Conservation (phyloP, 1,140 invertebrate species). For the Drosophila punjabiensis region DNA sequence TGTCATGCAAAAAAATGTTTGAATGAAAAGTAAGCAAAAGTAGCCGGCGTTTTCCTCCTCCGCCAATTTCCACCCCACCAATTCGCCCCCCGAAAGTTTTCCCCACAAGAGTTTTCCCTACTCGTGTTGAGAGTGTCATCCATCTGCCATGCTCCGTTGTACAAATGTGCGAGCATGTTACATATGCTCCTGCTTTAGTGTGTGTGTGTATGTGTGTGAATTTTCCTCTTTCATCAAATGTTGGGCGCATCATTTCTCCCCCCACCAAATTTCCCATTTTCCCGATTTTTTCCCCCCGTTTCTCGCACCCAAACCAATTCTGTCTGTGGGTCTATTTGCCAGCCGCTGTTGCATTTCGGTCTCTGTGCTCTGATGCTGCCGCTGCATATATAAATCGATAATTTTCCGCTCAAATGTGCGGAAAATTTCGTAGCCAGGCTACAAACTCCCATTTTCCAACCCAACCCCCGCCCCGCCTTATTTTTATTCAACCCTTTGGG, state of each 20-base stretch:
- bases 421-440: constrained; percentile 76
- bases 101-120: constrained; percentile 24
- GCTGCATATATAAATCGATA: constrained; percentile 78
- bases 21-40: constrained; percentile 81
- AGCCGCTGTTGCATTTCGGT: constrained; percentile 69
- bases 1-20: constrained; percentile 65
- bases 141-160: constrained; percentile 31
- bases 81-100: constrained; percentile 11
- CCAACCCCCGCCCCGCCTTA: too few relatives aligned
- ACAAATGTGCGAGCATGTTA: constrained; percentile 44
- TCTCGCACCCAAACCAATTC: constrained; percentile 22
- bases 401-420: constrained; percentile 83
- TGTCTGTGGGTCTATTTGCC: constrained; percentile 67
- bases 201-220: constrained; percentile 11
- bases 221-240: constrained; percentile 53
- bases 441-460: constrained; percentile 11
- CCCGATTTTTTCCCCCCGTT: not conserved
- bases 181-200: constrained; percentile 28
- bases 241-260: constrained; percentile 51
- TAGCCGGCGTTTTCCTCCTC: constrained; percentile 39
- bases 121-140: constrained; percentile 40
- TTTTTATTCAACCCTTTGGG: constrained; percentile 14
- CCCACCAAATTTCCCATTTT: constrained; percentile 8
- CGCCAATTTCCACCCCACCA: constrained; percentile 16
- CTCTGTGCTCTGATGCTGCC: constrained; percentile 25